phyloP scores from a whole-genome alignment of 2,888 invertebrate genomes.

The Hydraecia micacea region DNA sequence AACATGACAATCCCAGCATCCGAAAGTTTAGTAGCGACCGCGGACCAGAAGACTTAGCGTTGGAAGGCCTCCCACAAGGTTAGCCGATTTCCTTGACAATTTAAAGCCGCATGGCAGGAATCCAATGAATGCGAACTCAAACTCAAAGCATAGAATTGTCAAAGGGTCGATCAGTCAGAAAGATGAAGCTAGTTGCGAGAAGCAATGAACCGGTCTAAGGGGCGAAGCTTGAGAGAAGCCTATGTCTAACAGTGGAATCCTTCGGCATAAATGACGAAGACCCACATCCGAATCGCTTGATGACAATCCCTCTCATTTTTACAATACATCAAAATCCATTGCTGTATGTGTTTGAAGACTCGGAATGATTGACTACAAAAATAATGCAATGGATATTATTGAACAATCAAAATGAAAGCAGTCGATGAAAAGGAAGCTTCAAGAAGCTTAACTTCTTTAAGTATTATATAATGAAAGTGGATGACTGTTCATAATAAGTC shows the following conservation, averaged over 20 bases:
- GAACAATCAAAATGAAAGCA: not conserved
- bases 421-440: not conserved
- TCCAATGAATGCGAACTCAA: no score
- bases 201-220: not conserved
- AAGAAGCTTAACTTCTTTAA: not conserved
- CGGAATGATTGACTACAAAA: not conserved
- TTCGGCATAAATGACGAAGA: not conserved
- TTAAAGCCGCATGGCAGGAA: no score
- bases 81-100: no score
- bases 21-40: not conserved
- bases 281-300: not conserved
- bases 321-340: not conserved
- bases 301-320: not conserved
- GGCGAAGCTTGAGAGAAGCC: not conserved
- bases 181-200: no score
- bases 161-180: no score
- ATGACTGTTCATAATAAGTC: not conserved
- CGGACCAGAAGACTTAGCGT: no score
- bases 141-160: no score
- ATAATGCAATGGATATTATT: not conserved
- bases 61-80: no score
- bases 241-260: not conserved
- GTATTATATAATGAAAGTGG: constrained; percentile 16
- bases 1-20: not conserved
- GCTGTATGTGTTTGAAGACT: not conserved